Evolutionary conservation across 2,797 vertebrate species (phyloP), one percentile per base, ranked within the genome.

Genomic region (Chloroceryle inda): DNA sequence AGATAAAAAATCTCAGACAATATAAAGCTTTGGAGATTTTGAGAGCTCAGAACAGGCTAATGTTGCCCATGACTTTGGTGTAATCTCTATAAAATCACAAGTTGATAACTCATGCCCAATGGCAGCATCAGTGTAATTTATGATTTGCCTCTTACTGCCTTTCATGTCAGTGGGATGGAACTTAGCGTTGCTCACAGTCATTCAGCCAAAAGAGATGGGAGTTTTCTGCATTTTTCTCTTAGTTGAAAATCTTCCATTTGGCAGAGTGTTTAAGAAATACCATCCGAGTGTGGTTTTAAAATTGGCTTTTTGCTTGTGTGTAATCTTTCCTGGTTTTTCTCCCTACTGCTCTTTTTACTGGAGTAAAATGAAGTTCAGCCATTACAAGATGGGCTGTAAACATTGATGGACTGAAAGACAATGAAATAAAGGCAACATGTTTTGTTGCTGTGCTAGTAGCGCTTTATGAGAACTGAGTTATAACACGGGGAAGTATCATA

Each of bases 221-320:
- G 49, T 83, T 91, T 71, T 95, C 94, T 73, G 95, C 56, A 79
- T 72, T 95, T 82, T 94, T 91, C 19, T 79, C 66, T 64, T 86
- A 49, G 44, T 4, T 91, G 69, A 95, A 88, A 95, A 6, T 66
- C 29, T 95, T 95, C 83, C 75, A 56, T 71, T 71, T 92, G 81
- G 81, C 59, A 79, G 37, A 47, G 47, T 5, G 7, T 74, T 93
- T 85, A 89, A 79, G 84, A 94, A 92, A 95, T 89, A 85, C 64
- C 71, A 73, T 77, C 73, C 50, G 52, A 64, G 68, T 47, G 37
- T 31, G 10, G 3, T 63, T 83, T 81, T 37, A 50, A 91, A 62
- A 35, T 79, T 40, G 6, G 35, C 79, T 89, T 61, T 82, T 71
- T 59, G 42, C 42, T 55, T 42, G 17, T 63, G 20, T 45, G 29